These are phyloP conservation scores for Idaea straminata DNA, from an alignment of 2,888 invertebrate species.

Conservation along the genomic window DNA sequence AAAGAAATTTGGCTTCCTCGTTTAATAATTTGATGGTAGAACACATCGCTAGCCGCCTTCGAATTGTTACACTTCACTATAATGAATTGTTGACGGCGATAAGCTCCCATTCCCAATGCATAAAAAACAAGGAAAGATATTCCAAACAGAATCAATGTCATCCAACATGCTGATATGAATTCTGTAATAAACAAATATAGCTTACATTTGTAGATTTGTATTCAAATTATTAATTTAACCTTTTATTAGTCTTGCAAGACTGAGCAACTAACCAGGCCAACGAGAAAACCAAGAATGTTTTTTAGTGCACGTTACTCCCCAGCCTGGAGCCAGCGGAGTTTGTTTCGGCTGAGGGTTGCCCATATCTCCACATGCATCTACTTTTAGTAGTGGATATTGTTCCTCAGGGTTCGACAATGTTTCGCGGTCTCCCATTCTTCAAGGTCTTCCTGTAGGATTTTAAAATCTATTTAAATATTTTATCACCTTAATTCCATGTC, in stretches of 20 bases:
- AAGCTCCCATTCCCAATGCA: constrained; percentile 53
- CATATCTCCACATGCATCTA: constrained; percentile 49
- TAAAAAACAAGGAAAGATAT: constrained; percentile 63
- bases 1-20: constrained; percentile 45
- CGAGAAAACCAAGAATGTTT: constrained; percentile 51
- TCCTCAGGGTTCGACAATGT: constrained; percentile 52
- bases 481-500: background rate
- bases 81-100: constrained; percentile 48
- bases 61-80: constrained; percentile 49
- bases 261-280: constrained; percentile 56
- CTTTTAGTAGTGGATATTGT: constrained; percentile 61
- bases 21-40: constrained; percentile 55
- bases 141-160: constrained; percentile 59
- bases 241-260: too few relatives aligned
- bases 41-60: constrained; percentile 53
- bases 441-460: constrained; percentile 15
- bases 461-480: constrained; percentile 15
- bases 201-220: too few relatives aligned
- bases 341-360: constrained; percentile 30
- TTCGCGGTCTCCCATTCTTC: constrained; percentile 44
- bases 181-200: constrained; percentile 49
- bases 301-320: constrained; percentile 48
- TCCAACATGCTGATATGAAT: constrained; percentile 66
- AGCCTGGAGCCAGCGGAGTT: constrained; percentile 35
- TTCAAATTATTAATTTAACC: constrained; percentile 3